Conservation (phyloP, 2,888 invertebrate species). For the Vannuccia rotundouncinata region DNA sequence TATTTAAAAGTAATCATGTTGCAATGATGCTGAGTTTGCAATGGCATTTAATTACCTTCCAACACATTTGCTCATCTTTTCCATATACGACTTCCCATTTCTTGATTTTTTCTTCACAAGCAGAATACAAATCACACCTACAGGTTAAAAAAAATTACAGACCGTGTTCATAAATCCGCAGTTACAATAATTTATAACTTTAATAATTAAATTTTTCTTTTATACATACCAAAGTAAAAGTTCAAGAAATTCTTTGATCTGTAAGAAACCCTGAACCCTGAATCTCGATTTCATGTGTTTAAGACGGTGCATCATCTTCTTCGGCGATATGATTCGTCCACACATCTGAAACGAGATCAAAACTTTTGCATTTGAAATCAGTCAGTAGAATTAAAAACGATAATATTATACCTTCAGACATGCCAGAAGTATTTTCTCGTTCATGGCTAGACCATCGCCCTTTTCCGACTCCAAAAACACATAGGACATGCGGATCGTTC, state of each 20-base stretch:
- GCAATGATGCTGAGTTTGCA: too few relatives aligned
- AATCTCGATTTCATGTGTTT: conserved; percentile 49
- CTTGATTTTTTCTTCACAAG: conserved; percentile 41
- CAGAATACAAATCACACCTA: conserved; percentile 46
- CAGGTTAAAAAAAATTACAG: conserved; percentile 29
- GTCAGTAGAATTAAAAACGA: background rate
- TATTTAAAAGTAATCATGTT: background rate
- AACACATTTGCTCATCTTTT: conserved; percentile 43
- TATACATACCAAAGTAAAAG: conserved; percentile 49
- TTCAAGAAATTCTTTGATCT: conserved; percentile 51
- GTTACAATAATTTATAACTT: background rate
- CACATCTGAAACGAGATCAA: conserved; percentile 46
- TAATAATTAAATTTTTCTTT: background rate
- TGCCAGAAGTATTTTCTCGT: conserved; percentile 46
- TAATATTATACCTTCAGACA: conserved; percentile 47
- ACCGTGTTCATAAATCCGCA: conserved; percentile 30
- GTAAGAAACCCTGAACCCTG: conserved; percentile 48
- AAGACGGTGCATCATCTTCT: conserved; percentile 50
- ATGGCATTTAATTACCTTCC: too few relatives aligned
- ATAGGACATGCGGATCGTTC: conserved; percentile 48
- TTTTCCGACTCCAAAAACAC: conserved; percentile 49
- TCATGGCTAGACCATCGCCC: conserved; percentile 48
- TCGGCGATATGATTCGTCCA: conserved; percentile 49
- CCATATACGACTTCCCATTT: conserved; percentile 42
- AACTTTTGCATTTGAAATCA: background rate